Conservation (phyloP, 1,140 invertebrate genomes). For the Carposina sasakii region DNA sequence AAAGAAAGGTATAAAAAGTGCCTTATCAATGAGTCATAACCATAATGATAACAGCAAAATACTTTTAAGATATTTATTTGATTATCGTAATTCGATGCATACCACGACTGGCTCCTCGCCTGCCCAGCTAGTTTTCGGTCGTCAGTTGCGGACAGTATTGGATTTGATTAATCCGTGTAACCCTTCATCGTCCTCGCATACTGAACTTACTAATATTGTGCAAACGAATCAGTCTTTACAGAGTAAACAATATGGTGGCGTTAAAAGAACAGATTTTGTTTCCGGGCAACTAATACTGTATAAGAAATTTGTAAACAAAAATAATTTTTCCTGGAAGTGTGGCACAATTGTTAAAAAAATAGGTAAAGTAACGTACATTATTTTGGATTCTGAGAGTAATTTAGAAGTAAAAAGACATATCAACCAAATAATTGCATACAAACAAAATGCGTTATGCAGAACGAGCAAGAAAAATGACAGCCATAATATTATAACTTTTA, state of each 20-base stretch:
- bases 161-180: background rate
- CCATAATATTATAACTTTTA: background rate
- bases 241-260: background rate
- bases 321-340: background rate
- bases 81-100: conserved; percentile 7
- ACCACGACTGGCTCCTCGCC: conserved; percentile 4
- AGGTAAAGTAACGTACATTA: conserved; percentile 3
- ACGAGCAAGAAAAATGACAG: background rate
- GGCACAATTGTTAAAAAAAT: conserved; percentile 4
- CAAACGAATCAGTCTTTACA: background rate
- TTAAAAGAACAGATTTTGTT: background rate
- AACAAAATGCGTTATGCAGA: no score
- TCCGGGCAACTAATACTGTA: background rate
- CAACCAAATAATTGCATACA: conserved; percentile 7
- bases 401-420: background rate
- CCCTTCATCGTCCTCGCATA: background rate
- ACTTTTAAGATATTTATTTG: background rate
- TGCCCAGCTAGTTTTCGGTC: conserved; percentile 3
- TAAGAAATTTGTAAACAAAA: conserved; percentile 9
- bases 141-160: background rate
- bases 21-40: background rate
- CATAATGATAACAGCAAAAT: background rate
- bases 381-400: background rate
- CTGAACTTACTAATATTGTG: background rate
- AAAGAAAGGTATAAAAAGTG: conserved; percentile 1